A percentile compares a stretch with the other conserved stretches of the same genome.
Conservation (phyloP, 2,888 invertebrate genomes). For the Heteropelma amictum region DNA sequence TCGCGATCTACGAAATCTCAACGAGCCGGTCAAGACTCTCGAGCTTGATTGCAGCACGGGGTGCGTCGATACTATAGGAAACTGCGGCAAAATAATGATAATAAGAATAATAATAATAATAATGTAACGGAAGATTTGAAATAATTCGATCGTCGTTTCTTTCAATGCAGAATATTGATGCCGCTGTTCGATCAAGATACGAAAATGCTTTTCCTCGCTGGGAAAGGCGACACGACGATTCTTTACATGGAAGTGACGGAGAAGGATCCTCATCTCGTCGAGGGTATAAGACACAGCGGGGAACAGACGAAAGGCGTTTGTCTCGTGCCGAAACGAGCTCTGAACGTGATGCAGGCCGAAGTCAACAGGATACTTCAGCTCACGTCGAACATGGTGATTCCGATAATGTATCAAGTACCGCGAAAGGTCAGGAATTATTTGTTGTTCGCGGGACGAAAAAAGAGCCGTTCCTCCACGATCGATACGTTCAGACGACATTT, state of each 20-base stretch:
- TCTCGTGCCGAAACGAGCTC: constrained; percentile 92
- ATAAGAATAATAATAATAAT: neutral
- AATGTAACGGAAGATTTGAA: neutral
- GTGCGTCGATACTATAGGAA: no score
- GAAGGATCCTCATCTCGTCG: constrained; percentile 92
- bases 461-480: neutral
- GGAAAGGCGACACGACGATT: constrained; percentile 96
- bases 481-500: neutral
- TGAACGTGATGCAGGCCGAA: constrained; percentile 98
- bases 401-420: constrained; percentile 96
- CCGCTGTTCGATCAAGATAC: constrained; percentile 96
- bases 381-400: constrained; percentile 91
- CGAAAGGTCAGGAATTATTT: constrained; percentile 91
- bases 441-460: neutral
- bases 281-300: constrained; percentile 92
- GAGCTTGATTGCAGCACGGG: constrained; percentile 93
- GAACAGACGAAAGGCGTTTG: constrained; percentile 97
- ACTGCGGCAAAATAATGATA: neutral
- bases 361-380: constrained; percentile 94
- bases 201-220: constrained; percentile 95
- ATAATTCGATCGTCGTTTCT: neutral
- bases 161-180: constrained; percentile 85
- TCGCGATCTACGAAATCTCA: constrained; percentile 91
- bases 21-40: constrained; percentile 86
- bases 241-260: constrained; percentile 94